phyloP scores from a whole-genome alignment of 2,113 vertebrate species.

The Urocitellus parryii region DNA sequence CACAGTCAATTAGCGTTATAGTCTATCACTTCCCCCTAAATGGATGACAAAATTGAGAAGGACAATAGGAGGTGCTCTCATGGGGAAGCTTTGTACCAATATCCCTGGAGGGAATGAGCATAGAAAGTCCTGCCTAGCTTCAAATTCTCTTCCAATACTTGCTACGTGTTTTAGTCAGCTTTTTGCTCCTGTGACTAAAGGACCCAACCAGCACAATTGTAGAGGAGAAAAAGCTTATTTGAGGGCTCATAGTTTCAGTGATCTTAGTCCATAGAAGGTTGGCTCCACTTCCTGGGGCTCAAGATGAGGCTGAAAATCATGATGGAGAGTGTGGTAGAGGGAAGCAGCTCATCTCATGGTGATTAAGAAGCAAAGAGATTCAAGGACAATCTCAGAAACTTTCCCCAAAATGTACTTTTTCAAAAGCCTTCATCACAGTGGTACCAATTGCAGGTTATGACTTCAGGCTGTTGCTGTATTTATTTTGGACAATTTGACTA shows the following conservation, averaged over 20 bases:
- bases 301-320: too few relatives aligned
- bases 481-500: slow-evolving; percentile 72
- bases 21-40: accelerated
- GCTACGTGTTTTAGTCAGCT: too few relatives aligned
- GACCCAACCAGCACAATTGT: too few relatives aligned
- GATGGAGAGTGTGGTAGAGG: too few relatives aligned
- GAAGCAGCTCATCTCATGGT: too few relatives aligned
- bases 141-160: not conserved
- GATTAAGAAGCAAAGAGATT: not conserved
- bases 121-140: not conserved
- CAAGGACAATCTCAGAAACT: slow-evolving; percentile 18
- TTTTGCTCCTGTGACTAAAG: too few relatives aligned
- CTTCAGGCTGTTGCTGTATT: slow-evolving; percentile 53
- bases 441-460: slow-evolving; percentile 45
- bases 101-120: accelerated
- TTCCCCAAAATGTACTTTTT: not conserved
- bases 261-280: too few relatives aligned
- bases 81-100: not conserved
- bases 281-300: too few relatives aligned
- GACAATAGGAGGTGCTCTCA: accelerated
- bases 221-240: too few relatives aligned
- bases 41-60: not conserved
- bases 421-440: not conserved
- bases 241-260: too few relatives aligned
- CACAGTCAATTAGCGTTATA: not conserved